A percentile compares a stretch with the other conserved stretches of the same genome.
Conservation (phyloP, 2,797 vertebrate genomes). For the Cryptoblepharus egeriae region DNA sequence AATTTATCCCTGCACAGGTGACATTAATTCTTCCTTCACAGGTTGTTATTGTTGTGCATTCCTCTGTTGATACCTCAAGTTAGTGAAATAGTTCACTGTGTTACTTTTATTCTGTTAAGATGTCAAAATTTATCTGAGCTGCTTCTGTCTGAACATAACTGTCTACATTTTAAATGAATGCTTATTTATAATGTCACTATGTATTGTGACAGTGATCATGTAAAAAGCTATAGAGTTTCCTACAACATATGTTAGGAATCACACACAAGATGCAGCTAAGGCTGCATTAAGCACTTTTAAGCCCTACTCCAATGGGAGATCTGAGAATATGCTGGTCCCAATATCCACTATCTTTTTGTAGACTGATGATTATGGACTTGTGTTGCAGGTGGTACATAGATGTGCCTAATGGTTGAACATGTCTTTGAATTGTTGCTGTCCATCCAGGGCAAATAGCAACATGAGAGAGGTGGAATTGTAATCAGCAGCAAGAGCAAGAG, state of each 20-base stretch:
- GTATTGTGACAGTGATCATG: conserved; percentile 56
- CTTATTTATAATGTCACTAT: conserved; percentile 65
- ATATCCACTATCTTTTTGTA: neutral
- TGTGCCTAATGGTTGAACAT: neutral
- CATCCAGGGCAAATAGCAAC: too few relatives aligned
- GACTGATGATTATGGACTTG: neutral
- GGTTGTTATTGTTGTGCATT: conserved; percentile 55
- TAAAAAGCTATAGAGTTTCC: conserved; percentile 52
- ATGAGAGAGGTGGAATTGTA: too few relatives aligned
- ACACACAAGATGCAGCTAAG: neutral
- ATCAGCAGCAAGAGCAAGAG: too few relatives aligned
- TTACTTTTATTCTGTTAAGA: conserved; percentile 68
- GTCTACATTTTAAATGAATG: conserved; percentile 71
- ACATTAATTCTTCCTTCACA: conserved; percentile 61
- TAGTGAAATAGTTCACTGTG: conserved; percentile 64
- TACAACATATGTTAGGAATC: conserved; percentile 34
- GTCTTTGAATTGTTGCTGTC: too few relatives aligned
- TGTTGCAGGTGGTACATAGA: neutral
- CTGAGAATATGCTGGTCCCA: neutral
- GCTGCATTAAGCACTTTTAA: neutral
- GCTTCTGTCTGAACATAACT: conserved; percentile 62
- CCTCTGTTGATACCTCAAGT: conserved; percentile 64
- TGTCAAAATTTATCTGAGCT: conserved; percentile 73
- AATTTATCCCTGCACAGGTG: conserved; percentile 54
- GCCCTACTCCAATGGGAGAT: neutral